Evolutionary conservation across 2,797 vertebrate species (phyloP).

Genomic region (Cetoscarus ocellatus): DNA sequence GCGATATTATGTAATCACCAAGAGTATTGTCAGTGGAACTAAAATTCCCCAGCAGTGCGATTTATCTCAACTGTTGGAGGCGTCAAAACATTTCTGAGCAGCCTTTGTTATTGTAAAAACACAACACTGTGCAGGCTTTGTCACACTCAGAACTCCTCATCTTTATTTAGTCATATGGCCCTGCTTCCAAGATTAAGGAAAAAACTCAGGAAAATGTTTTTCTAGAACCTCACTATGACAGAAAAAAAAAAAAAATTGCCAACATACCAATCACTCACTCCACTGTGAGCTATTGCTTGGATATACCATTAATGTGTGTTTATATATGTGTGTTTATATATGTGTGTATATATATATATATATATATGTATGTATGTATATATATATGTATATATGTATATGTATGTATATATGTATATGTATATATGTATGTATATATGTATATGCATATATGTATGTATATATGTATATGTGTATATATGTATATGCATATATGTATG

Average conservation of each 20-base stretch:
- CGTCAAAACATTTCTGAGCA: slow-evolving; percentile 17
- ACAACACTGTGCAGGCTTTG: slow-evolving; percentile 14
- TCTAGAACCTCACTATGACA: neutral
- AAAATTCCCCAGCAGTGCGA: slow-evolving; percentile 2
- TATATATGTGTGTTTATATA: too few relatives aligned
- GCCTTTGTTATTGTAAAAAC: slow-evolving; percentile 1
- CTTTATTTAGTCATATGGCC: slow-evolving; percentile 14
- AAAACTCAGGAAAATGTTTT: slow-evolving; percentile 4
- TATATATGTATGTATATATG: too few relatives aligned
- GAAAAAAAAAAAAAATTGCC: neutral
- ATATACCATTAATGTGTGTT: too few relatives aligned
- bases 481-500: too few relatives aligned
- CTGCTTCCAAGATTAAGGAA: slow-evolving; percentile 1
- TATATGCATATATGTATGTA: too few relatives aligned
- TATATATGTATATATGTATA: too few relatives aligned
- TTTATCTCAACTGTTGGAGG: slow-evolving; percentile 10
- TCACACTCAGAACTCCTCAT: neutral
- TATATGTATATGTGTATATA: too few relatives aligned
- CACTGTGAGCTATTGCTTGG: neutral
- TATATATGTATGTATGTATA: too few relatives aligned
- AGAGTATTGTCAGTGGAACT: neutral
- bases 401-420: too few relatives aligned
- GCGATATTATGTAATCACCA: neutral
- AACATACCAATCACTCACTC: neutral
- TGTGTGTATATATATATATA: too few relatives aligned